Percentiles rank a stretch among this genome's conserved stretches.
Evolutionary conservation across 2,888 invertebrate species (phyloP).

Genomic region (Amphipoea lucens): DNA sequence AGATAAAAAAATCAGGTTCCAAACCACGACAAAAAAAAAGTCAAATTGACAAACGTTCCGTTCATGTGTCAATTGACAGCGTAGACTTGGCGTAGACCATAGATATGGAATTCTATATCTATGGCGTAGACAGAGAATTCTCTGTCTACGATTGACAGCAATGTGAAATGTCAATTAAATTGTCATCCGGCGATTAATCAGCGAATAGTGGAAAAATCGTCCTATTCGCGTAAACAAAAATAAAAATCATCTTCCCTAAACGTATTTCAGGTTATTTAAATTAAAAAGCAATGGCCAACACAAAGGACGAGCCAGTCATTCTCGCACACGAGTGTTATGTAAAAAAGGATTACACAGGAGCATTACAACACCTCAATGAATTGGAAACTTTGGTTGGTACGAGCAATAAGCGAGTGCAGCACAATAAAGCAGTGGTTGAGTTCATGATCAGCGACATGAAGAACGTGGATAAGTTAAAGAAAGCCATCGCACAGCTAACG

Average conservation of each 20-base stretch:
- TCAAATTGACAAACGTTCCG: slow-evolving; percentile 19
- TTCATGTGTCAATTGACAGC: neutral
- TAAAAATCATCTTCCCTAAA: slow-evolving; percentile 25
- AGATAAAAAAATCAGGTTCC: neutral
- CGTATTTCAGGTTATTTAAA: slow-evolving; percentile 30
- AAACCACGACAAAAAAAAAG: neutral
- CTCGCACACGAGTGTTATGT: slow-evolving; percentile 91
- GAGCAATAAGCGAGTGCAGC: slow-evolving; percentile 93
- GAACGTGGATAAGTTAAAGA: slow-evolving; percentile 93
- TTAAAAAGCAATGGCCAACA: slow-evolving; percentile 74
- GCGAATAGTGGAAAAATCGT: slow-evolving; percentile 37
- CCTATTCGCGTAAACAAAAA: slow-evolving; percentile 61
- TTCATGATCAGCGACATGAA: slow-evolving; percentile 94
- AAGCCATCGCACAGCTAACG: slow-evolving; percentile 91
- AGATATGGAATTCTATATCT: too few species aligned
- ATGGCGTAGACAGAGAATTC: too few species aligned
- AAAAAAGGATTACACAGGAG: slow-evolving; percentile 91
- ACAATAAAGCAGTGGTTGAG: slow-evolving; percentile 96
- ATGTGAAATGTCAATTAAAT: slow-evolving; percentile 33
- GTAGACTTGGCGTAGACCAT: too few species aligned
- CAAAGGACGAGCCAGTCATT: slow-evolving; percentile 90
- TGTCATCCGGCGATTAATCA: slow-evolving; percentile 41
- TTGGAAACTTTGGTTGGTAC: slow-evolving; percentile 90
- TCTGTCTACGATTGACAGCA: too few species aligned
- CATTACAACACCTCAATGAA: slow-evolving; percentile 91